Evolutionary conservation across 2,888 invertebrate species (phyloP).

Genomic region (Clivina fossor): DNA sequence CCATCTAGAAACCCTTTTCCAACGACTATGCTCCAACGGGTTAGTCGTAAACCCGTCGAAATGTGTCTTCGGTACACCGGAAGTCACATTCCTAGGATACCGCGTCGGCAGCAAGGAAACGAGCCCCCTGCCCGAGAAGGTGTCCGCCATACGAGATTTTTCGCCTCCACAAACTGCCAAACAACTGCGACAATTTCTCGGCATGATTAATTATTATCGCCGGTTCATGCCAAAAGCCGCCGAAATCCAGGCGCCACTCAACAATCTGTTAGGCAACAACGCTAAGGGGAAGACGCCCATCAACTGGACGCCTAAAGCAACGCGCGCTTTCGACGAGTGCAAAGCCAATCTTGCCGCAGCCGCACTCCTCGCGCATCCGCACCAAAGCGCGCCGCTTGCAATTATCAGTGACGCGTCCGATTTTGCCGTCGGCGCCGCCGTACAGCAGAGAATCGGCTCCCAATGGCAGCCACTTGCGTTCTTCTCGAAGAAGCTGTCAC

Average conservation of each 20-base stretch:
- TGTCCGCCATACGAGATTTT: slow-evolving; percentile 43
- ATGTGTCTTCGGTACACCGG: slow-evolving; percentile 42
- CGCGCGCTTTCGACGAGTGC: slow-evolving; percentile 42
- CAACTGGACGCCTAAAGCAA: slow-evolving; percentile 34
- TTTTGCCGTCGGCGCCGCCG: slow-evolving; percentile 45
- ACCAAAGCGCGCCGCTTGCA: not conserved
- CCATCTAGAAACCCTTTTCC: slow-evolving; percentile 42
- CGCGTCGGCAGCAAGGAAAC: slow-evolving; percentile 29
- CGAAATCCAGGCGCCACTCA: slow-evolving; percentile 45
- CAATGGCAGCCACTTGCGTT: slow-evolving; percentile 47
- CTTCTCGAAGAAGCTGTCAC: slow-evolving; percentile 44
- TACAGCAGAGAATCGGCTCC: slow-evolving; percentile 44
- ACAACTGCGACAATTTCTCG: slow-evolving; percentile 45
- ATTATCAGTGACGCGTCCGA: slow-evolving; percentile 46
- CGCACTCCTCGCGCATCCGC: slow-evolving; percentile 42
- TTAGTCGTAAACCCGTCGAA: slow-evolving; percentile 45
- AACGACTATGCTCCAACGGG: slow-evolving; percentile 41
- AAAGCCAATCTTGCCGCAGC: slow-evolving; percentile 43
- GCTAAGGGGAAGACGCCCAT: slow-evolving; percentile 38
- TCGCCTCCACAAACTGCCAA: slow-evolving; percentile 43
- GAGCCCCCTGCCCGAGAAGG: slow-evolving; percentile 41
- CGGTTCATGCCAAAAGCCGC: slow-evolving; percentile 47
- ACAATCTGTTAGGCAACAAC: slow-evolving; percentile 41
- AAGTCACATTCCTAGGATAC: slow-evolving; percentile 44
- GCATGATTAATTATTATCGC: slow-evolving; percentile 49